Base-by-base conservation (phyloP, 2,113 vertebrate genomes). In the Solenodon paradoxus region DNA sequence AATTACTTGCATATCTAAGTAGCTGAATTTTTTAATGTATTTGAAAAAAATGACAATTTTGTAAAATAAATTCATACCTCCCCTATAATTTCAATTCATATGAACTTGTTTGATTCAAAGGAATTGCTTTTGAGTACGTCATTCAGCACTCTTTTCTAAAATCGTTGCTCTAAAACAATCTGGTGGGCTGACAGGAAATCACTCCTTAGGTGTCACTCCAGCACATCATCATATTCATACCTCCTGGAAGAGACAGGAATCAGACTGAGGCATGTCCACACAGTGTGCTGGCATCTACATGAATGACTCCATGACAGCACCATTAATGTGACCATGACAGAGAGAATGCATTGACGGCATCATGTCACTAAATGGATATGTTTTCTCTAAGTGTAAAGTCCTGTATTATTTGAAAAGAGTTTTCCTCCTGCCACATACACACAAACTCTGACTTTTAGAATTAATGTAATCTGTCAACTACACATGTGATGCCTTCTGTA, bases 341-440 rank as follows among this genome's bases (percentile, higher is more conserved):
- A 68, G 64, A 68, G 69, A 84, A 35, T 0, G 13, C 4, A 0
- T 64, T 66, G 45, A 40, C 42, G 74, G 38, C 61, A 15, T 47
- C 24, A 1, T 63, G 89, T 91, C 59, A 28, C 26, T 40, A 40
- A n/a, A 11, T 2, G 28, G 22, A 45, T 79, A 30, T 90, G 57
- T 94, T 94, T 85, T 80, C 69, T 71, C 55, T 61, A 75, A 80
- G 40, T 66, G 63, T 78, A 79, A 77, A 88, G 91, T 51, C 55
- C 88, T 61, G 26, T 79, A 32, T 88, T 71, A 72, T 81, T 95
- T 84, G 51, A 72, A 89, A 66, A 95, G 51, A 57, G 17, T 3
- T 40, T 63, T 72, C 49, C 16, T 38, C 10, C 0, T 5, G 9
- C 24, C 19, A 22, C 45, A 47, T 32, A 53, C 63, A 96, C 26